These are phyloP conservation scores for Phengaris alcon DNA, from an alignment of 2,888 invertebrate genomes.

Conservation along the genomic window DNA sequence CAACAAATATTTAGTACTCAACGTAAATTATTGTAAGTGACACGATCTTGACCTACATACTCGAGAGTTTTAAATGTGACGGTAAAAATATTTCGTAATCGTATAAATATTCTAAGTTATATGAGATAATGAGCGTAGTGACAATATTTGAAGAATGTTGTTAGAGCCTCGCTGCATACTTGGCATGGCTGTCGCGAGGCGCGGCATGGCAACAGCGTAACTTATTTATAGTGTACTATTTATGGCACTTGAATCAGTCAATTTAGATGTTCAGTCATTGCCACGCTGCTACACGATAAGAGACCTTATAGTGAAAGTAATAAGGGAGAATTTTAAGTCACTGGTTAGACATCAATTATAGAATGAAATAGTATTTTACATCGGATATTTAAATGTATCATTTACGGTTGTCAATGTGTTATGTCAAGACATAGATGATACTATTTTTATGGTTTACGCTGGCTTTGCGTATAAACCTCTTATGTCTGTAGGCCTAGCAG, in stretches of 20 bases:
- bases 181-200: slow-evolving; percentile 22
- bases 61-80: neutral
- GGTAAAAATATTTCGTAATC: slow-evolving; percentile 17
- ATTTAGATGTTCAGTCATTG: slow-evolving; percentile 55
- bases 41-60: slow-evolving; percentile 18
- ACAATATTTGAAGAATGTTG: slow-evolving; percentile 19
- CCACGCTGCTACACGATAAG: slow-evolving; percentile 31
- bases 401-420: slow-evolving; percentile 11
- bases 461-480: neutral
- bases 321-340: neutral
- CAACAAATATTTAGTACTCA: slow-evolving; percentile 1
- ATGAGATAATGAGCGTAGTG: slow-evolving; percentile 12
- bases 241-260: slow-evolving; percentile 59
- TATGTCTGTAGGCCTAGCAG: neutral
- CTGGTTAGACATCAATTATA: neutral
- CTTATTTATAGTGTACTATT: slow-evolving; percentile 57
- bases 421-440: neutral
- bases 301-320: neutral
- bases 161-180: neutral
- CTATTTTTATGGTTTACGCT: neutral
- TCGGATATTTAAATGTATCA: slow-evolving; percentile 9
- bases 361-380: slow-evolving; percentile 13
- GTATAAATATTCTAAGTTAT: neutral
- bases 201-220: slow-evolving; percentile 52
- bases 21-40: neutral